A percentile compares a stretch with the other conserved stretches of the same genome.
Conservation (phyloP, 2,113 vertebrate species). For the Thinocorus orbignyianus region DNA sequence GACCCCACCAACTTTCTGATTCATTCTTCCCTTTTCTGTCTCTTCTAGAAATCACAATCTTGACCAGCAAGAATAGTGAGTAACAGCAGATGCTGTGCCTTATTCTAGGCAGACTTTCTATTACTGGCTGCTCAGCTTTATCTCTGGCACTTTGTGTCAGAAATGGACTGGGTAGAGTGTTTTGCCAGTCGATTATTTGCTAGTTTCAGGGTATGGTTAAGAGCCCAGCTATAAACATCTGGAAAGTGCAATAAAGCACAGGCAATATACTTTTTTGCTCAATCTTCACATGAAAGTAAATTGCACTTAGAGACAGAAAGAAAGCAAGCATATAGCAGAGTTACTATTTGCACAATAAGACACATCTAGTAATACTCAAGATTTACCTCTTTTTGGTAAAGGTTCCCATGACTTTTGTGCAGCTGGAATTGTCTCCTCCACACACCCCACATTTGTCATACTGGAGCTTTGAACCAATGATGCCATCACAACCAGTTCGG, state of each 20-base stretch:
- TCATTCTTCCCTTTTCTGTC: not conserved
- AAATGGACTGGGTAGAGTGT: not conserved
- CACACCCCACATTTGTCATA: constrained; percentile 95
- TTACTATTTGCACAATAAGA: not conserved
- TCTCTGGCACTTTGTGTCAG: not conserved
- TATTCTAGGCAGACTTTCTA: not conserved
- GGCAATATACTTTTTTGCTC: not conserved
- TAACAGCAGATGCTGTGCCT: not conserved
- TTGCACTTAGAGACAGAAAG: not conserved
- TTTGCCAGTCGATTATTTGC: not conserved
- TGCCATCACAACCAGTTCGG: constrained; percentile 92
- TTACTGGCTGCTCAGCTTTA: not conserved
- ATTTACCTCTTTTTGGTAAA: constrained; percentile 94
- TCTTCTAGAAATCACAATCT: not conserved
- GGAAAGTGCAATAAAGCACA: not conserved
- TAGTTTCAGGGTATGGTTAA: not conserved
- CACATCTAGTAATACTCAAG: not conserved
- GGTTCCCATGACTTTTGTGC: constrained; percentile 88
- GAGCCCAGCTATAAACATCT: not conserved
- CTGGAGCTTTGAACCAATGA: constrained; percentile 97
- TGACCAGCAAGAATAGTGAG: not conserved
- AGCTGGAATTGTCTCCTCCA: constrained; percentile 92
- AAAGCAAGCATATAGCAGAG: not conserved
- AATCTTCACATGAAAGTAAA: not conserved
- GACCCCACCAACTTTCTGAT: not conserved